Percentiles rank a stretch among this genome's conserved stretches.
phyloP scores from a whole-genome alignment of 2,113 vertebrate species.

The Anarrhichthys ocellatus region DNA sequence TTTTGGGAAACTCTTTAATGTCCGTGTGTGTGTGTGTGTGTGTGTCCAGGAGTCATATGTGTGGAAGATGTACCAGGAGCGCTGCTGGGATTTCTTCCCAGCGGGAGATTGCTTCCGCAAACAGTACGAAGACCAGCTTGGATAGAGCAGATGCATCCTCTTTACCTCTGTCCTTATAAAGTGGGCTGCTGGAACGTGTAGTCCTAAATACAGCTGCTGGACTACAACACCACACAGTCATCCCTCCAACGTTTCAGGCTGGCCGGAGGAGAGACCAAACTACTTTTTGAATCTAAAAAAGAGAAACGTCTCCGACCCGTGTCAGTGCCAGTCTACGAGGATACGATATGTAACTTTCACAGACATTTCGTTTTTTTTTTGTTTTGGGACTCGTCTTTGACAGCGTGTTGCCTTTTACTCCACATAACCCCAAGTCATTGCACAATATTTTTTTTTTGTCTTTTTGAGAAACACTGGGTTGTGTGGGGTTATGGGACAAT shows the following conservation, averaged over 20 bases:
- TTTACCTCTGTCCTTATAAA: conserved; percentile 28
- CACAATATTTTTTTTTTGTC: conserved; percentile 75
- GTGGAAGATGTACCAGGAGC: conserved; percentile 99
- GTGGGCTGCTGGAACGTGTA: conserved; percentile 36
- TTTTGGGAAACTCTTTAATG: background rate
- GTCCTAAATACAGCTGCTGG: conserved; percentile 45
- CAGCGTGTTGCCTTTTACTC: conserved; percentile 82
- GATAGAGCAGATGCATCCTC: conserved; percentile 77
- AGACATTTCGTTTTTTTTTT: conserved; percentile 52
- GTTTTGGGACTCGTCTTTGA: conserved; percentile 67
- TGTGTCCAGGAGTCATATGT: conserved; percentile 93
- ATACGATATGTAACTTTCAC: conserved; percentile 58
- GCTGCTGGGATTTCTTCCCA: conserved; percentile 99
- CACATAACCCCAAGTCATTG: conserved; percentile 82
- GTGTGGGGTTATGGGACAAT: conserved; percentile 77
- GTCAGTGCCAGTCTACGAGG: conserved; percentile 54
- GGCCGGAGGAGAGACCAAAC: conserved; percentile 42
- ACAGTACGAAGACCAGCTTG: conserved; percentile 97
- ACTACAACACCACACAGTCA: conserved; percentile 27
- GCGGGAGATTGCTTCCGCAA: conserved; percentile 99
- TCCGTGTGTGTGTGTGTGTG: background rate
- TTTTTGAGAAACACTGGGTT: conserved; percentile 78
- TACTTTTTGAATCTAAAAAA: conserved; percentile 41
- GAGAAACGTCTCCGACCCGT: conserved; percentile 31
- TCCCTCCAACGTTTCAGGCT: conserved; percentile 28